phyloP scores from a whole-genome alignment of 1,140 invertebrate genomes.

The Apis dorsata region DNA sequence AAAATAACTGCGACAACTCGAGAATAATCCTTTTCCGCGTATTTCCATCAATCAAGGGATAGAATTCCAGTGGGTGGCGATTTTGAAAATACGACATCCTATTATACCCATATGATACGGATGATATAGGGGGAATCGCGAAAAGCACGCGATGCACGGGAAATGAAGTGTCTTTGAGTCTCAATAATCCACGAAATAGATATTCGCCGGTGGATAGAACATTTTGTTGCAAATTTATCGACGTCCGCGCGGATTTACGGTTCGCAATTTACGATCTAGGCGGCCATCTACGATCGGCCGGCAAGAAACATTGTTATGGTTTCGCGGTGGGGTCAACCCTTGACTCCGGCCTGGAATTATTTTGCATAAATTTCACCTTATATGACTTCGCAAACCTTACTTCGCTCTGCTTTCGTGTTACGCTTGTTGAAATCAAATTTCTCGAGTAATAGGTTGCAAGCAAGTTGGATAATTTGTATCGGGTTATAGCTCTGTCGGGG shows the following conservation, averaged over 20 bases:
- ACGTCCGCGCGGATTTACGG: constrained; percentile 36
- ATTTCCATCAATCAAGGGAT: background rate
- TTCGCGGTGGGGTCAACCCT: constrained; percentile 31
- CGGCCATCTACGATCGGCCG: constrained; percentile 29
- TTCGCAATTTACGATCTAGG: constrained; percentile 44
- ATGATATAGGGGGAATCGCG: background rate
- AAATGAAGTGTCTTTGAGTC: constrained; percentile 23
- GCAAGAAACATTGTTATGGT: constrained; percentile 62
- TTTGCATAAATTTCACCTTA: constrained; percentile 60
- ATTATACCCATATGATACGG: background rate
- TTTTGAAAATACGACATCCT: background rate
- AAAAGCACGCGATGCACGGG: background rate
- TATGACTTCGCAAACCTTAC: constrained; percentile 22
- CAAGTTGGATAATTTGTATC: too few species aligned
- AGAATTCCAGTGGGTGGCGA: background rate
- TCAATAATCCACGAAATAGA: constrained; percentile 24
- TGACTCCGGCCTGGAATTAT: constrained; percentile 45
- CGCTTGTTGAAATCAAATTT: background rate
- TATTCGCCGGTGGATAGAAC: constrained; percentile 37
- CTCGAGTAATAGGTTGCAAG: too few species aligned
- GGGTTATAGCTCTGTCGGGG: too few species aligned
- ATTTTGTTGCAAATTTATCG: constrained; percentile 52
- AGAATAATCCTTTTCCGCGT: background rate
- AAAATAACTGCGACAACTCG: background rate
- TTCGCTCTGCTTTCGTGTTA: background rate